Evolutionary conservation across 92 coral and sea anemone genomes (phyloP).

Genomic region (Zoanthus gigantus): DNA sequence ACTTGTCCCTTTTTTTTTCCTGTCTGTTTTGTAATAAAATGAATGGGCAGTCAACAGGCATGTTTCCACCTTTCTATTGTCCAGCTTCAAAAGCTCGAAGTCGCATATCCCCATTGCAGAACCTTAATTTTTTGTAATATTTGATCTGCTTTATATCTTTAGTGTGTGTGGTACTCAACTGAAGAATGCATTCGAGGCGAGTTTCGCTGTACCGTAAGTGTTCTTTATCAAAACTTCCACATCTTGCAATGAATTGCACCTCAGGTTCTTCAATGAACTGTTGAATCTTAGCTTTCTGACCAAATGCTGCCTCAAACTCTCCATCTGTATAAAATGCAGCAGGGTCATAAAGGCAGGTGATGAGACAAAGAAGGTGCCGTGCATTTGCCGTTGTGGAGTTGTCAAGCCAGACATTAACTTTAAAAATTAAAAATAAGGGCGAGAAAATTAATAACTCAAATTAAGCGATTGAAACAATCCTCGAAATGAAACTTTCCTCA

Average conservation of each 20-base stretch:
- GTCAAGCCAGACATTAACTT: constrained; percentile 53
- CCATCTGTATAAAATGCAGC: constrained; percentile 53
- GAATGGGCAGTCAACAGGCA: constrained; percentile 31
- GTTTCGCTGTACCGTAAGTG: constrained; percentile 12
- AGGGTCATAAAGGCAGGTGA: constrained; percentile 49
- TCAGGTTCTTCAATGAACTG: constrained; percentile 42
- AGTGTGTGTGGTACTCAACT: background rate
- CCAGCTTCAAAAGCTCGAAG: constrained; percentile 24
- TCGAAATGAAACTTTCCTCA: no score
- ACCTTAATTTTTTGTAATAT: constrained; percentile 15
- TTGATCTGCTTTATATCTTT: background rate
- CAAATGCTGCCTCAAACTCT: constrained; percentile 42
- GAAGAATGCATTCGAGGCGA: constrained; percentile 3
- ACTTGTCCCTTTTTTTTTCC: constrained; percentile 37
- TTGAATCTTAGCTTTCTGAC: constrained; percentile 42
- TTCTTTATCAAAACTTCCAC: constrained; percentile 5
- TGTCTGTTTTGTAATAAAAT: constrained; percentile 46
- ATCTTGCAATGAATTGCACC: constrained; percentile 48
- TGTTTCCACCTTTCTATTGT: constrained; percentile 50
- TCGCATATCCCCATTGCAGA: constrained; percentile 43
- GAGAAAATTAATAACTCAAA: background rate
- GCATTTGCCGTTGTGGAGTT: constrained; percentile 41
- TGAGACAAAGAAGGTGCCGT: constrained; percentile 27
- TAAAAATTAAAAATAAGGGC: background rate
- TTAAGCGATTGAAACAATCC: background rate